Base-by-base conservation (phyloP, 1,140 invertebrate genomes). In the Dreissena rostriformis region DNA sequence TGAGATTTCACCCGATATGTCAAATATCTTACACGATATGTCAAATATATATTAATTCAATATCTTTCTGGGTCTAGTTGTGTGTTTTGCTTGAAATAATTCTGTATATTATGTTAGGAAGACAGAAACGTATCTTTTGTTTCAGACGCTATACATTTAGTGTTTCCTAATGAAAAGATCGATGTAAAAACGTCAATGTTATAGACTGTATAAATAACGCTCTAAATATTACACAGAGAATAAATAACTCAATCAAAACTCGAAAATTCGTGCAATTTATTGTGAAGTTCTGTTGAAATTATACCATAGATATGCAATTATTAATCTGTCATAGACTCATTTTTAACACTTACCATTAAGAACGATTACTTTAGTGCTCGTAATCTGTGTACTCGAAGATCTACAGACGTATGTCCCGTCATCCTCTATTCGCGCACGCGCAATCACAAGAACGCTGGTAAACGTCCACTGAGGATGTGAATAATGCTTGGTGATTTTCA, bases 391-490 rank as follows among this genome's bases (percentile, higher is more conserved):
- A 65, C 89, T 86, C 19, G 90, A 89, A 5, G 86, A 86, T 8
- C 90, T 72, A 74, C 90, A 91, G 22, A 89, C 86, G 79, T 91
- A 91, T n/a, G 84, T 76, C 0, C 90, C 90, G 17, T 88, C 84
- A 77, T 91, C 88, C 19, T 78, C 71, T 84, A 90, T 86, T 65
- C 85, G 79, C 12, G 88, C 88, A 65, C 89, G 67, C 17, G 77
- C 75, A 28, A 91, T 88, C 75, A 87, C 86, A 68, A 91, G 79
- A 28, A 86, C 86, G 77, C 90, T 91, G 6, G 87, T 84, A 39
- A 90, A 88, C 28, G 86, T 91, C 65, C 86, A 86, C 83, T 86
- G 83, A 51, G 80, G 67, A 55, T 89, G 67, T 6, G 85, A 87
- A 65, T 87, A 87, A 51, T 83, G 75, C 77, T 90, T 88, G 19